Conservation (phyloP, 2,888 invertebrate genomes). For the Agonopterix arenella region DNA sequence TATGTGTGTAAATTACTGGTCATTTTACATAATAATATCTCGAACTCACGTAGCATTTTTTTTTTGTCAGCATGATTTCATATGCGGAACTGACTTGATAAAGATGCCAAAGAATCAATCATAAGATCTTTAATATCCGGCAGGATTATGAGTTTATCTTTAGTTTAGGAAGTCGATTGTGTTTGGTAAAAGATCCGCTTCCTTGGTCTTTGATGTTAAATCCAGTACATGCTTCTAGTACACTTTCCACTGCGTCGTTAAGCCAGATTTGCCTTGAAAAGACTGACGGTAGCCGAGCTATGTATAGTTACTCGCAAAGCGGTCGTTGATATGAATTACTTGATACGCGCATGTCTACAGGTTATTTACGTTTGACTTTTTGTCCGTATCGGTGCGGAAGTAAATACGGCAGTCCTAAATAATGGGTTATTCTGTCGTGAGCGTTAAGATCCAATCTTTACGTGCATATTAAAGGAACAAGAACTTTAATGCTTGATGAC, state of each 20-base stretch:
- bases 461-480: too few relatives aligned
- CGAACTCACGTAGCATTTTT: conserved; percentile 21
- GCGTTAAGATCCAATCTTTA: too few relatives aligned
- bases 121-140: conserved; percentile 51
- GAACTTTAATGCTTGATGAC: too few relatives aligned
- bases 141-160: conserved; percentile 49
- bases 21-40: conserved; percentile 15
- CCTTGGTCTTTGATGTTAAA: conserved; percentile 38
- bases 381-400: conserved; percentile 59
- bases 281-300: conserved; percentile 25
- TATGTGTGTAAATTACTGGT: conserved; percentile 21
- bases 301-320: conserved; percentile 34
- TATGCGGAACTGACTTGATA: conserved; percentile 54
- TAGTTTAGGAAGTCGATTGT: conserved; percentile 63
- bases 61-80: conserved; percentile 49
- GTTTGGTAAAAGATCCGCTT: conserved; percentile 60
- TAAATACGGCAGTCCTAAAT: conserved; percentile 54
- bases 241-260: conserved; percentile 35
- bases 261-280: conserved; percentile 16
- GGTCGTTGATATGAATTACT: conserved; percentile 31
- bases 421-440: conserved; percentile 30
- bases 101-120: conserved; percentile 47
- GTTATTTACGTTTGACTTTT: conserved; percentile 76
- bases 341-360: conserved; percentile 50
- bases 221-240: conserved; percentile 20